Evolutionary conservation across 23 tunicate genomes (phyloP).

Genomic region (Ciona savignyi): DNA sequence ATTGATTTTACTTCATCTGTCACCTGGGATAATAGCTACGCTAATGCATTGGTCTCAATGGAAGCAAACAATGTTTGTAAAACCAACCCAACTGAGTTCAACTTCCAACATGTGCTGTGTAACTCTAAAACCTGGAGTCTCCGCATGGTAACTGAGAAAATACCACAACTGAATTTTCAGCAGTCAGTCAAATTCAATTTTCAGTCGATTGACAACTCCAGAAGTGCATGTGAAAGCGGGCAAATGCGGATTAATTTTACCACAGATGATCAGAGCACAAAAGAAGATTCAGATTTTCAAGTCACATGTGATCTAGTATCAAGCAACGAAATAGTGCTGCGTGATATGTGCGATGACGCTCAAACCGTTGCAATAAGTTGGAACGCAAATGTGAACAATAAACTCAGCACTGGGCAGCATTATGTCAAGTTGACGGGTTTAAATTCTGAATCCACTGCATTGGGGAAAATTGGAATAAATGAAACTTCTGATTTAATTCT

Average conservation of each 20-base stretch:
- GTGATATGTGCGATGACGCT: neutral
- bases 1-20: slow-evolving; percentile 4
- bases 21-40: slow-evolving; percentile 15
- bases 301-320: neutral
- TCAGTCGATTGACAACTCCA: neutral
- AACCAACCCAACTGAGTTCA: neutral
- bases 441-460: neutral
- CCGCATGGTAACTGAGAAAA: neutral
- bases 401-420: slow-evolving; percentile 12
- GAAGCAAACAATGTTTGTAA: slow-evolving; percentile 6
- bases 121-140: slow-evolving; percentile 12
- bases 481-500: neutral
- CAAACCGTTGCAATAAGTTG: slow-evolving; percentile 29
- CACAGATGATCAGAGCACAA: neutral
- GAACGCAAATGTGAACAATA: neutral
- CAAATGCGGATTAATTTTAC: neutral
- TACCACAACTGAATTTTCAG: neutral
- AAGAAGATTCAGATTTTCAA: neutral
- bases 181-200: slow-evolving; percentile 24
- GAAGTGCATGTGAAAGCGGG: neutral
- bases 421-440: slow-evolving; percentile 16
- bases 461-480: slow-evolving; percentile 12
- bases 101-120: neutral
- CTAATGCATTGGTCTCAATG: slow-evolving; percentile 11
- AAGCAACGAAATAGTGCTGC: neutral